phyloP scores from a whole-genome alignment of 2,888 invertebrate genomes.

The Ganaspis brasiliensis region DNA sequence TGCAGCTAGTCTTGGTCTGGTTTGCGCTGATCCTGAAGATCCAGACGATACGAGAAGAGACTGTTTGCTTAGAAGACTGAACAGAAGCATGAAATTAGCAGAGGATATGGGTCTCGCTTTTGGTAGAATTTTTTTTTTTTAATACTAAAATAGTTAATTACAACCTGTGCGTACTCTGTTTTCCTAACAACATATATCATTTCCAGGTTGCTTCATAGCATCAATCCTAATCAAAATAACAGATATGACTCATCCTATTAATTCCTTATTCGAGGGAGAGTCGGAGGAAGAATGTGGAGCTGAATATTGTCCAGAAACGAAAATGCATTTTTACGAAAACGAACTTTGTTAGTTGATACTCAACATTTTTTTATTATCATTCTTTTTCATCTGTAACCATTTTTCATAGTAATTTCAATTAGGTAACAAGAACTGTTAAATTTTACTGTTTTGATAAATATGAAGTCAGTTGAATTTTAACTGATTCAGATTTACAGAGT shows the following conservation, averaged over 20 bases:
- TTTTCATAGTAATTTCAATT: too few species aligned
- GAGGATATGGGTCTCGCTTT: conserved; percentile 77
- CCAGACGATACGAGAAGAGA: conserved; percentile 77
- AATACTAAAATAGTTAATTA: too few species aligned
- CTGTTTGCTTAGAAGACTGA: conserved; percentile 75
- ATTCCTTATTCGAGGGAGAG: conserved; percentile 62
- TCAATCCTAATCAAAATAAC: conserved; percentile 72
- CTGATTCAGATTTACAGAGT: too few species aligned
- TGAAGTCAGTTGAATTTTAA: too few species aligned
- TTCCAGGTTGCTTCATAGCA: conserved; percentile 74
- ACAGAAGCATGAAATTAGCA: conserved; percentile 75
- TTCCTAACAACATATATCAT: too few species aligned
- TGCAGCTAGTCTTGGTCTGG: conserved; percentile 73
- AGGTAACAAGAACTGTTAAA: too few species aligned
- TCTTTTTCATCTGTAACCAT: not conserved
- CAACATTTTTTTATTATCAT: not conserved
- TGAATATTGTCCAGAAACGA: conserved; percentile 75
- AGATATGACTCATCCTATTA: conserved; percentile 60
- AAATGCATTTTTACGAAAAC: conserved; percentile 47
- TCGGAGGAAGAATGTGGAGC: conserved; percentile 74
- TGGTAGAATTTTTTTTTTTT: conserved; percentile 62
- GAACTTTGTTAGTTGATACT: conserved; percentile 36
- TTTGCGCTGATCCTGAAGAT: conserved; percentile 76
- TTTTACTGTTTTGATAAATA: too few species aligned
- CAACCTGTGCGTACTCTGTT: too few species aligned